Percentiles rank a stretch among this genome's conserved stretches.
These are phyloP conservation scores for Pogonophryne albipinna DNA, from an alignment of 2,797 vertebrate genomes.

Conservation along the genomic window DNA sequence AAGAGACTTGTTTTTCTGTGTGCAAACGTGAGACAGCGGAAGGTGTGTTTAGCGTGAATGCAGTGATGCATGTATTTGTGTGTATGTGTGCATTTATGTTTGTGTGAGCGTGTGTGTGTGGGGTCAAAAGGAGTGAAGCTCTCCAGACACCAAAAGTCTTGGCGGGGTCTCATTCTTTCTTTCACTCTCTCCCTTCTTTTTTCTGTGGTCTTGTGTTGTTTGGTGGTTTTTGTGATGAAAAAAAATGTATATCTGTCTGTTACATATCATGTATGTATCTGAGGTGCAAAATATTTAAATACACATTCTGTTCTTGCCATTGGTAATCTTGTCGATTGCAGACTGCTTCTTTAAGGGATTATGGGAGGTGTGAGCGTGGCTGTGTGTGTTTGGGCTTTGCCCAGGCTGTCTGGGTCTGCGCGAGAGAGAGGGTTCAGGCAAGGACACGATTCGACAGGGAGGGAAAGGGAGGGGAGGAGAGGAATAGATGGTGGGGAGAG, in stretches of 20 bases:
- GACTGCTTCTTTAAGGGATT: constrained; percentile 70
- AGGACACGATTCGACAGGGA: constrained; percentile 80
- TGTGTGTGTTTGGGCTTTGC: constrained; percentile 65
- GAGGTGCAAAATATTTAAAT: constrained; percentile 92
- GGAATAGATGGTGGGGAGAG: constrained; percentile 67
- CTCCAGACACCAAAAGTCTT: constrained; percentile 81
- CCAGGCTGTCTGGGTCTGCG: constrained; percentile 76
- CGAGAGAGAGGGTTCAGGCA: constrained; percentile 78
- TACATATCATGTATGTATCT: constrained; percentile 91
- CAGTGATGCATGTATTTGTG: constrained; percentile 77
- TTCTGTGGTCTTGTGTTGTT: constrained; percentile 90
- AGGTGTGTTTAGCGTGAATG: constrained; percentile 70
- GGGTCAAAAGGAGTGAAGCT: constrained; percentile 80
- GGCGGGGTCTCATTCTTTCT: constrained; percentile 81
- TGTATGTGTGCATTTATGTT: constrained; percentile 54
- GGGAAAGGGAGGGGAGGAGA: constrained; percentile 72
- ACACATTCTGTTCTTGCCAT: constrained; percentile 92
- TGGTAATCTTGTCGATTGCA: constrained; percentile 81
- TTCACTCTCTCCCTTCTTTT: constrained; percentile 83
- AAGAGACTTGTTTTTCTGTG: constrained; percentile 79
- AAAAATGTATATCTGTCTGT: constrained; percentile 90
- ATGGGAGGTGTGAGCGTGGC: constrained; percentile 52
- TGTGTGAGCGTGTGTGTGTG: constrained; percentile 51
- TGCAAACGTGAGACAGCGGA: constrained; percentile 58
- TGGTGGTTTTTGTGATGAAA: constrained; percentile 89